Evolutionary conservation across 2,113 vertebrate species (phyloP).

Genomic region (Triplophysa siluroides): DNA sequence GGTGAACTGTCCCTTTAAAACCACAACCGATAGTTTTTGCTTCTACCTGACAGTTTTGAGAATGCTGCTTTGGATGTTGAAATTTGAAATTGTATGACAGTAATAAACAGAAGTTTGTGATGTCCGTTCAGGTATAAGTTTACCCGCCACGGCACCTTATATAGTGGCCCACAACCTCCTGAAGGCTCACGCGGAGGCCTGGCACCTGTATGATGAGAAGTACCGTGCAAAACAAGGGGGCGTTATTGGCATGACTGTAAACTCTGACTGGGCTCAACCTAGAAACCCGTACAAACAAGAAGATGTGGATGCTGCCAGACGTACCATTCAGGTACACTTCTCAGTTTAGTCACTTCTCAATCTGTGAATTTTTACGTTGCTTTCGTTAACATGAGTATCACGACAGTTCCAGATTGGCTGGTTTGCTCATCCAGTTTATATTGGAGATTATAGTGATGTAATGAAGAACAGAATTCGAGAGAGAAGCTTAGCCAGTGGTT

Average conservation of each 20-base stretch:
- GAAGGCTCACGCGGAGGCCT: constrained; percentile 90
- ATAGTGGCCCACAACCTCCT: constrained; percentile 87
- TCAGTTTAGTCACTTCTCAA: neutral
- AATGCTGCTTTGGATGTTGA: too few species aligned
- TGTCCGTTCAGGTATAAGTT: constrained; percentile 77
- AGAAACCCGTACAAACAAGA: constrained; percentile 89
- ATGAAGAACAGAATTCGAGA: constrained; percentile 88
- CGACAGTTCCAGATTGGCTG: constrained; percentile 89
- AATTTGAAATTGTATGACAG: too few species aligned
- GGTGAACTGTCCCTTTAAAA: too few species aligned
- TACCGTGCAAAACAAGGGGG: constrained; percentile 83
- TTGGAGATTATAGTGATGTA: constrained; percentile 86
- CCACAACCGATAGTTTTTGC: too few species aligned
- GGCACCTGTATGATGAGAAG: constrained; percentile 90
- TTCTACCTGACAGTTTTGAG: too few species aligned
- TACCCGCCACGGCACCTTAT: constrained; percentile 85
- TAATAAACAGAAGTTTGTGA: too few species aligned
- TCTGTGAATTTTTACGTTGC: neutral
- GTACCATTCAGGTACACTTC: constrained; percentile 78
- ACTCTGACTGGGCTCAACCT: constrained; percentile 91
- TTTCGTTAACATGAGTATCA: constrained; percentile 26
- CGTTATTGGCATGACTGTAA: constrained; percentile 89
- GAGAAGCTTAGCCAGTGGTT: constrained; percentile 82
- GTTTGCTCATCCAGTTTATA: constrained; percentile 96
- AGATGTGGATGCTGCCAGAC: constrained; percentile 81